Percentiles rank a stretch among this genome's conserved stretches.
Conservation (phyloP, 2,888 invertebrate genomes). For the Orchesella flavescens region DNA sequence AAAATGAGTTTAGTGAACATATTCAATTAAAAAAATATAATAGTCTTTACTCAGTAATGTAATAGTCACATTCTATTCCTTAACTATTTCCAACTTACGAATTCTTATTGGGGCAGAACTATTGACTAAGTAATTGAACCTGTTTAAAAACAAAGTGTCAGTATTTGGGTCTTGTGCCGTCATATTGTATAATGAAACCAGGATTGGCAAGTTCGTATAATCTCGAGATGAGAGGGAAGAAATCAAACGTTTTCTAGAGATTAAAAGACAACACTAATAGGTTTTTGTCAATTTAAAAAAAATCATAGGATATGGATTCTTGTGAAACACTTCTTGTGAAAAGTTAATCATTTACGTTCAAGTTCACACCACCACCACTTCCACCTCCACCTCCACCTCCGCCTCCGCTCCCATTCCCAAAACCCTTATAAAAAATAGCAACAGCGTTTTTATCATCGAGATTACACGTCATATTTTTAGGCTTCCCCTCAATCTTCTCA, state of each 20-base stretch:
- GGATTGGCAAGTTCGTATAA: constrained; percentile 35
- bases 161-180: not conserved
- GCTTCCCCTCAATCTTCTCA: not conserved
- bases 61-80: too few species aligned
- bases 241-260: constrained; percentile 18
- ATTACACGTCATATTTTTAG: too few species aligned
- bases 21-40: not conserved
- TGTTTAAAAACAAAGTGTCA: not conserved
- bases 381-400: too few species aligned
- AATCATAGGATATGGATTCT: not conserved
- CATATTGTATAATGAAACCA: not conserved
- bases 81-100: not conserved
- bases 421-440: too few species aligned
- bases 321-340: not conserved
- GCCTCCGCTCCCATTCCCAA: too few species aligned
- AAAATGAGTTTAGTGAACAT: not conserved
- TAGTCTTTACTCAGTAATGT: not conserved
- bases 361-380: constrained; percentile 3
- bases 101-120: constrained; percentile 35
- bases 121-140: not conserved
- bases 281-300: not conserved
- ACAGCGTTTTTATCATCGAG: not conserved
- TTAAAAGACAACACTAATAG: too few species aligned
- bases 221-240: not conserved
- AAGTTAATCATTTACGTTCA: not conserved